Evolutionary conservation across 2,888 invertebrate genomes (phyloP).

Genomic region (Tineola bisselliella): DNA sequence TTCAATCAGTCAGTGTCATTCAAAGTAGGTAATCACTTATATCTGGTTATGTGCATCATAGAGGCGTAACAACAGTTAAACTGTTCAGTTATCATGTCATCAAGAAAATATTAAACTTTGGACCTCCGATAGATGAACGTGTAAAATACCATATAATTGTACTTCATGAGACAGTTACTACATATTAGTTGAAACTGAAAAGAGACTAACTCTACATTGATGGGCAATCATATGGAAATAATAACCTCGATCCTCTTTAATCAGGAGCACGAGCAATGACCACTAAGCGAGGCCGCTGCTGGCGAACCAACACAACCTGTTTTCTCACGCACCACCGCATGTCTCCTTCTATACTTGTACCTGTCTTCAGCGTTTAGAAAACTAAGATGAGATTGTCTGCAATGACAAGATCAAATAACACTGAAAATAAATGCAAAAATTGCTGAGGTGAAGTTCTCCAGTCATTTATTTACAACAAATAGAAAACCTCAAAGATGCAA

Average conservation of each 20-base stretch:
- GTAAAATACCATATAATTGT: background rate
- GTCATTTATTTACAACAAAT: slow-evolving; percentile 12
- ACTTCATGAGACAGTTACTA: background rate
- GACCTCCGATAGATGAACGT: slow-evolving; percentile 5
- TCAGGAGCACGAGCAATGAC: slow-evolving; percentile 21
- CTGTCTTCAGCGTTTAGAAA: slow-evolving; percentile 18
- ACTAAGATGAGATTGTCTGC: slow-evolving; percentile 20
- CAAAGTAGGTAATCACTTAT: slow-evolving; percentile 7
- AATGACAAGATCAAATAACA: slow-evolving; percentile 23
- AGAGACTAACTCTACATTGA: slow-evolving; percentile 22
- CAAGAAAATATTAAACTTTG: slow-evolving; percentile 1
- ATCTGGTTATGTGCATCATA: background rate
- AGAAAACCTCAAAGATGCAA: slow-evolving; percentile 19
- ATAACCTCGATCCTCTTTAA: slow-evolving; percentile 25
- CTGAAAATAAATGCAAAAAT: slow-evolving; percentile 21
- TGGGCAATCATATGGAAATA: slow-evolving; percentile 32
- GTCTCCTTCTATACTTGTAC: background rate
- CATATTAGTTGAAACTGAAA: slow-evolving; percentile 27
- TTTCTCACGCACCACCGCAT: slow-evolving; percentile 28
- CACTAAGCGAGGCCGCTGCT: slow-evolving; percentile 20
- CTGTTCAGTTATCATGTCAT: background rate
- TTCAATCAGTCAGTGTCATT: slow-evolving; percentile 7
- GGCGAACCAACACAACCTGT: slow-evolving; percentile 29
- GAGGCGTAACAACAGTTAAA: slow-evolving; percentile 5
- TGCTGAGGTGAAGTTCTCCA: background rate